A percentile compares a stretch with the other conserved stretches of the same genome.
These are phyloP conservation scores for Sinopyrophorus schimmeli DNA, from an alignment of 2,888 invertebrate genomes.

Conservation along the genomic window DNA sequence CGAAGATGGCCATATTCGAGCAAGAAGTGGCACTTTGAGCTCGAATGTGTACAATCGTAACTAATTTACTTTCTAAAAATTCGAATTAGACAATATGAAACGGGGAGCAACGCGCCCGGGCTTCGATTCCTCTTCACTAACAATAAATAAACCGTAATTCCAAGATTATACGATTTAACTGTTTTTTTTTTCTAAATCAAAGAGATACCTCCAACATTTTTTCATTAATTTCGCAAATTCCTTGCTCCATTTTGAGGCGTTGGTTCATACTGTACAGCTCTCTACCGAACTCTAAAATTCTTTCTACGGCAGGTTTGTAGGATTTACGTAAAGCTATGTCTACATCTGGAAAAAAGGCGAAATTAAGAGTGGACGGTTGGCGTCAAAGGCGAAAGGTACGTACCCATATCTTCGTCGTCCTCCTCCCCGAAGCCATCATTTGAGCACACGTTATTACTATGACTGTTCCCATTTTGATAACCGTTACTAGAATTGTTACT, in stretches of 20 bases:
- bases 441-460: constrained; percentile 42
- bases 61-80: too few species aligned
- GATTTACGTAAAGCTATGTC: constrained; percentile 50
- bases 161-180: too few species aligned
- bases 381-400: too few species aligned
- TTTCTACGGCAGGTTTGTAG: constrained; percentile 83
- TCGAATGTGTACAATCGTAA: too few species aligned
- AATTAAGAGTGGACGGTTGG: constrained; percentile 3
- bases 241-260: constrained; percentile 77
- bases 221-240: constrained; percentile 80
- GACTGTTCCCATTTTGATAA: constrained; percentile 64
- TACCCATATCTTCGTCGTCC: constrained; percentile 75
- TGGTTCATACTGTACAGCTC: constrained; percentile 92
- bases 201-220: constrained; percentile 83
- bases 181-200: too few species aligned
- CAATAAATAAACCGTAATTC: too few species aligned
- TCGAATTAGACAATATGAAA: too few species aligned
- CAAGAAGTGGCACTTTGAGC: too few species aligned
- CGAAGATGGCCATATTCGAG: too few species aligned
- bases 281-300: constrained; percentile 92
- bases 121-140: too few species aligned
- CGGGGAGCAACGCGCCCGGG: too few species aligned
- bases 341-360: constrained; percentile 52
- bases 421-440: constrained; percentile 63
- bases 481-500: constrained; percentile 56